A percentile compares a stretch with the other conserved stretches of the same genome.
Conservation (phyloP, 2,888 invertebrate genomes). For the Oscheius sp. region DNA sequence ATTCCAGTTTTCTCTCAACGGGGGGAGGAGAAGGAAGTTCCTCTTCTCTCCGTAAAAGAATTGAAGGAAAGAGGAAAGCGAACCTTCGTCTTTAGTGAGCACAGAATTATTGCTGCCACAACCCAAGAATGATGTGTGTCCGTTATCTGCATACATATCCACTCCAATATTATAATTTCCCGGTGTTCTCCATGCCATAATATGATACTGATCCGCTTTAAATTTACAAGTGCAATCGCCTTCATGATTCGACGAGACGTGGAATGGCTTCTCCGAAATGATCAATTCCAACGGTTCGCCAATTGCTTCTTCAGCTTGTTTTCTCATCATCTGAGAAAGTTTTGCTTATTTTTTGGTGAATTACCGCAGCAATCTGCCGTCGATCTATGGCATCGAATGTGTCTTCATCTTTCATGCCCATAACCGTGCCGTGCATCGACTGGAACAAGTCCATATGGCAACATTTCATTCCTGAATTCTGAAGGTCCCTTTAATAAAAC, state of each 20-base stretch:
- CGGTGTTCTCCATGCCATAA: conserved; percentile 21
- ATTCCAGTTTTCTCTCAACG: no score
- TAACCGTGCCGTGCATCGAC: conserved; percentile 14
- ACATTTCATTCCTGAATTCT: conserved; percentile 14
- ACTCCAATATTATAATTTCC: conserved; percentile 19
- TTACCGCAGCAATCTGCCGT: neutral
- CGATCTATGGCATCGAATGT: conserved; percentile 8
- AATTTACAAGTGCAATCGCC: conserved; percentile 21
- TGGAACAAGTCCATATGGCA: conserved; percentile 18
- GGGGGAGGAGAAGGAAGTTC: no score
- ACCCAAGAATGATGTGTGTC: neutral
- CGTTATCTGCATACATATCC: conserved; percentile 10
- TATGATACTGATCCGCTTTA: conserved; percentile 14
- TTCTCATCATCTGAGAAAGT: neutral
- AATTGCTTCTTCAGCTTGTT: conserved; percentile 2
- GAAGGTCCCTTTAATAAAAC: no score
- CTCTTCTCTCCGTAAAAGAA: no score
- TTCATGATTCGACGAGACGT: conserved; percentile 20
- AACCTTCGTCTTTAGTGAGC: no score
- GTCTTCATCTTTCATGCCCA: conserved; percentile 5
- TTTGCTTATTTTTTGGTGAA: neutral
- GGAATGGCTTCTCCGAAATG: neutral
- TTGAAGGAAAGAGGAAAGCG: no score
- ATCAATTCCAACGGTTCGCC: conserved; percentile 14
- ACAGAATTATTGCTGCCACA: neutral